A percentile compares a stretch with the other conserved stretches of the same genome.
These are phyloP conservation scores for Teinopalpus imperialis DNA, from an alignment of 2,888 invertebrate species.

Conservation along the genomic window DNA sequence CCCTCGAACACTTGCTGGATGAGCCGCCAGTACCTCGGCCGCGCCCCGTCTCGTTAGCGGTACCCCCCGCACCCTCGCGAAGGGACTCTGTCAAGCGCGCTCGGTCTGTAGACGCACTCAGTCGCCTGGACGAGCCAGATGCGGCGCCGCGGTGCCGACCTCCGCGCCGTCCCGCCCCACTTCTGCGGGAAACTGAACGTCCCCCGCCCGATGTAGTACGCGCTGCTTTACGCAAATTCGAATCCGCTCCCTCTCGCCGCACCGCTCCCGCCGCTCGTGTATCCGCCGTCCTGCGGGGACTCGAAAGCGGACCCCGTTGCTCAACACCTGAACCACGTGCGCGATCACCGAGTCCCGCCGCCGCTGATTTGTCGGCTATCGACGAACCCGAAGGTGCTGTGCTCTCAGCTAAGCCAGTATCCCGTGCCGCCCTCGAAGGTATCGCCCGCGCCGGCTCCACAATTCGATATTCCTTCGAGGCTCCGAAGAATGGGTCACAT, in stretches of 20 bases:
- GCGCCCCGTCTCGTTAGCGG: constrained; percentile 54
- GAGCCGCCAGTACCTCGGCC: constrained; percentile 70
- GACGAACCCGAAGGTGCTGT: constrained; percentile 47
- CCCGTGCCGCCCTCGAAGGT: constrained; percentile 83
- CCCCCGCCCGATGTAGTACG: constrained; percentile 95
- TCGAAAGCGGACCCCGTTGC: constrained; percentile 53
- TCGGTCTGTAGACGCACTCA: constrained; percentile 91
- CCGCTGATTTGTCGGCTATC: constrained; percentile 42
- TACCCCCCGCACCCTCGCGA: constrained; percentile 56
- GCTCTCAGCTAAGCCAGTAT: constrained; percentile 62
- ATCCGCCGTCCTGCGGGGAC: constrained; percentile 60
- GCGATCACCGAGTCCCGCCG: constrained; percentile 42
- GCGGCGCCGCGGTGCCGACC: constrained; percentile 56
- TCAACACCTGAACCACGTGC: constrained; percentile 59
- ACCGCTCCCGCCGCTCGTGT: constrained; percentile 76
- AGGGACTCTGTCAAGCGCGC: constrained; percentile 89
- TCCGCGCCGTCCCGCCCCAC: constrained; percentile 80
- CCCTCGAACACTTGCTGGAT: constrained; percentile 92
- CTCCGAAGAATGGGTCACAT: constrained; percentile 54
- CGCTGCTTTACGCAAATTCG: constrained; percentile 92
- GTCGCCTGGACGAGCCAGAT: constrained; percentile 79
- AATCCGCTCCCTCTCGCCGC: constrained; percentile 83
- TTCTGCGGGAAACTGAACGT: constrained; percentile 88
- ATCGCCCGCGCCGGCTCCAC: constrained; percentile 86
- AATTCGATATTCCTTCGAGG: constrained; percentile 83